phyloP scores from a whole-genome alignment of 2,113 vertebrate species.

The Phalacrocorax aristotelis region DNA sequence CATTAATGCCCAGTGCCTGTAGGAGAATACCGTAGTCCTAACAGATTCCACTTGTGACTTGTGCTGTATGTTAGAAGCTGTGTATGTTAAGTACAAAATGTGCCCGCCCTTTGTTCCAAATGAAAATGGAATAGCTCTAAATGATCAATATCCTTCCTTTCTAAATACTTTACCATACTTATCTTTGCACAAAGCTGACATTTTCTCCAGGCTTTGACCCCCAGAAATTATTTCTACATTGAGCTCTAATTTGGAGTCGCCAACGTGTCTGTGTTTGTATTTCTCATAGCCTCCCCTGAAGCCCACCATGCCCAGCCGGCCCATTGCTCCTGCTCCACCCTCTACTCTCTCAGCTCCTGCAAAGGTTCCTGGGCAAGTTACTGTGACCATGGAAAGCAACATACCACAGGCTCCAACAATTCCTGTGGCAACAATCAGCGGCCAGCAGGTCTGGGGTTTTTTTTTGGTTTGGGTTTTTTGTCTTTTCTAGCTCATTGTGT shows the following conservation, averaged over 20 bases:
- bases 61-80: background rate
- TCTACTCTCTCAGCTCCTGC: slow-evolving; percentile 86
- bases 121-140: background rate
- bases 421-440: slow-evolving; percentile 97
- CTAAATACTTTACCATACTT: background rate
- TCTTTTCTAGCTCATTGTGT: background rate
- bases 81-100: background rate
- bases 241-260: background rate
- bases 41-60: background rate
- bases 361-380: slow-evolving; percentile 92
- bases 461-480: background rate
- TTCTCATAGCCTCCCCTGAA: slow-evolving; percentile 85
- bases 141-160: background rate
- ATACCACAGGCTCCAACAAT: slow-evolving; percentile 91
- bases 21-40: background rate
- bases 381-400: slow-evolving; percentile 91
- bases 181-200: background rate
- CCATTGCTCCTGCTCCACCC: slow-evolving; percentile 95
- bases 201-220: background rate
- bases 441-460: slow-evolving; percentile 84
- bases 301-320: slow-evolving; percentile 91
- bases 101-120: background rate
- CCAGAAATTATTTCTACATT: accelerated
- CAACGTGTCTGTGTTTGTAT: background rate
- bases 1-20: background rate